Conservation (phyloP, 2,113 vertebrate genomes). For the Herpetotheres cachinnans region DNA sequence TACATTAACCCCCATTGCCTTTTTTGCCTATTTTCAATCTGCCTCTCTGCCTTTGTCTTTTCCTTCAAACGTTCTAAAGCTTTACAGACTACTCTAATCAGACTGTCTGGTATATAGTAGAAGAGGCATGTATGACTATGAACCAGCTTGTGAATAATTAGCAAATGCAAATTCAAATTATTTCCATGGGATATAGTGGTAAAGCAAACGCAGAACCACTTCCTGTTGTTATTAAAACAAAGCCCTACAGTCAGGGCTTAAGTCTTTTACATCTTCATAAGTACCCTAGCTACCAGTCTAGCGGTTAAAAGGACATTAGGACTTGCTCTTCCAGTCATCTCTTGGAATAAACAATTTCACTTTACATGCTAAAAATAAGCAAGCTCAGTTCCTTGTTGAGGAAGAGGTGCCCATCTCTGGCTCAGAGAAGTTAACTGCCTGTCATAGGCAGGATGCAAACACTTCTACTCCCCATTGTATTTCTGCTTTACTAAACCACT, state of each 20-base stretch:
- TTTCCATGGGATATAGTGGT: neutral
- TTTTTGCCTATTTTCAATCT: neutral
- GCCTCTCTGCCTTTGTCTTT: neutral
- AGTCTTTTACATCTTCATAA: neutral
- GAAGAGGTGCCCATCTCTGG: neutral
- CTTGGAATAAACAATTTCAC: neutral
- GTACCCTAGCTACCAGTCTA: neutral
- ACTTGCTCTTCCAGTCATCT: neutral
- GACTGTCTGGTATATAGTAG: neutral
- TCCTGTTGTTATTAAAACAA: neutral
- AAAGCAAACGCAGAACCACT: neutral
- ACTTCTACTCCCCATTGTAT: neutral
- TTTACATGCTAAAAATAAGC: neutral
- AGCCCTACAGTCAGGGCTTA: neutral
- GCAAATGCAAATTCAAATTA: neutral
- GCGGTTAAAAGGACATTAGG: neutral
- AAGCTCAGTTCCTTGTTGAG: neutral
- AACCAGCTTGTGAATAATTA: neutral
- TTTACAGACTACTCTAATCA: neutral
- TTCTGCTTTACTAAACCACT: neutral
- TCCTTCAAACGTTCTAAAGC: neutral
- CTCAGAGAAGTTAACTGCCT: neutral
- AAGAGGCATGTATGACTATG: neutral
- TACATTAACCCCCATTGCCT: neutral
- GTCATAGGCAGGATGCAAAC: neutral